phyloP scores from a whole-genome alignment of 2,797 vertebrate genomes.

The Channa striata region DNA sequence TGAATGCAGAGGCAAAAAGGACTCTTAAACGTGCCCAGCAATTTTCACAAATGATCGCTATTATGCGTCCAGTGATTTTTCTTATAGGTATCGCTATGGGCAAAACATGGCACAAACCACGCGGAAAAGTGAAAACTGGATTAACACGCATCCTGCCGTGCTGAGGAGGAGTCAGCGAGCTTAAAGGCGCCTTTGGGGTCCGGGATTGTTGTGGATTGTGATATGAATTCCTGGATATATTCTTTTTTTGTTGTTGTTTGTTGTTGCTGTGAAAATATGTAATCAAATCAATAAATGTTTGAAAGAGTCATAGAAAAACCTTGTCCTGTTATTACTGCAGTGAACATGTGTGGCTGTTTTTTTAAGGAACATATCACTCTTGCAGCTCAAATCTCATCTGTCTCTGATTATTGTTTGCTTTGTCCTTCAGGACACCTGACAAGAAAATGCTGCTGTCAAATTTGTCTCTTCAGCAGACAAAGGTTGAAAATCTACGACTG shows the following conservation, averaged over 20 bases:
- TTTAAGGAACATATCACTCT: too few relatives aligned
- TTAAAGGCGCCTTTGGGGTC: not conserved
- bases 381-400: not conserved
- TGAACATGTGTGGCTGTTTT: not conserved
- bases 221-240: not conserved
- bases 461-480: not conserved
- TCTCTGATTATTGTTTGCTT: not conserved
- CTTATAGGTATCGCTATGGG: not conserved
- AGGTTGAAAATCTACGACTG: not conserved
- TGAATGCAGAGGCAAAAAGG: not conserved
- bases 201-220: not conserved
- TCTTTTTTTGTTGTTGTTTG: too few relatives aligned
- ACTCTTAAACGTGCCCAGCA: not conserved
- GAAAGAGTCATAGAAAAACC: not conserved
- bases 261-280: not conserved
- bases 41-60: not conserved
- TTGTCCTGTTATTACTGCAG: not conserved
- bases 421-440: not conserved
- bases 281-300: not conserved
- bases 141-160: not conserved
- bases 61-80: slow-evolving; percentile 11
- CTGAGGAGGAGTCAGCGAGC: slow-evolving; percentile 9
- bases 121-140: not conserved
- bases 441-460: not conserved
- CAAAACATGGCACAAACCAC: not conserved